Percentiles rank a stretch among this genome's conserved stretches.
phyloP scores from a whole-genome alignment of 1,140 invertebrate genomes.

The Sinella curviseta region DNA sequence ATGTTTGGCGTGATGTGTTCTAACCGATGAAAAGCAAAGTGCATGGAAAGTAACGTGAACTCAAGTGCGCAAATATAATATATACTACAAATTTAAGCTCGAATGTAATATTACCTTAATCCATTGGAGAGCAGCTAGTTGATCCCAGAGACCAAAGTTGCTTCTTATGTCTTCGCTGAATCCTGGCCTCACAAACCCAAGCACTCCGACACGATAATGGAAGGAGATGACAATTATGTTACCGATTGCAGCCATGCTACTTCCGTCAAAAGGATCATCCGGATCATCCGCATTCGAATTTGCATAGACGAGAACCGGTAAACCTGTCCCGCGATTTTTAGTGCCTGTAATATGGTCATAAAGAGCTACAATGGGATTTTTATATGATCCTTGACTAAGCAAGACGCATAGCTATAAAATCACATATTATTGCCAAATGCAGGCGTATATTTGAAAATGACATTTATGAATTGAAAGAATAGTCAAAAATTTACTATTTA shows the following conservation, averaged over 20 bases:
- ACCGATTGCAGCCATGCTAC: slow-evolving; percentile 45
- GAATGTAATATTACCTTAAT: slow-evolving; percentile 44
- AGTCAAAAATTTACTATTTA: slow-evolving; percentile 33
- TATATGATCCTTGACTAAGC: not conserved
- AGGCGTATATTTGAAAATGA: not conserved
- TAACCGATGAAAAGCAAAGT: too few relatives aligned
- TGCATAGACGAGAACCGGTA: slow-evolving; percentile 44
- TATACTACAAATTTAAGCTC: too few relatives aligned
- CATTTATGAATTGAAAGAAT: not conserved
- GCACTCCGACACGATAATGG: slow-evolving; percentile 44
- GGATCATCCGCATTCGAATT: slow-evolving; percentile 45
- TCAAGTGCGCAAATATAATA: not conserved
- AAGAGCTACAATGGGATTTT: slow-evolving; percentile 26
- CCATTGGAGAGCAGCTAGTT: slow-evolving; percentile 46
- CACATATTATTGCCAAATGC: not conserved
- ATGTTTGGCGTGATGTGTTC: too few relatives aligned
- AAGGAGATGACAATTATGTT: slow-evolving; percentile 46
- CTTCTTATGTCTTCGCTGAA: slow-evolving; percentile 40
- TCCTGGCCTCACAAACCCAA: slow-evolving; percentile 44
- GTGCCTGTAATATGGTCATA: slow-evolving; percentile 37
- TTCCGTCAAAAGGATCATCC: slow-evolving; percentile 45
- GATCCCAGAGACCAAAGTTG: slow-evolving; percentile 49
- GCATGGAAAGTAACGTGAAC: not conserved
- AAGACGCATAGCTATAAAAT: not conserved
- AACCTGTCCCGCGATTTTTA: slow-evolving; percentile 35